These are phyloP conservation scores for Oxyteleia sp. DNA, from an alignment of 2,888 invertebrate species.

Conservation along the genomic window DNA sequence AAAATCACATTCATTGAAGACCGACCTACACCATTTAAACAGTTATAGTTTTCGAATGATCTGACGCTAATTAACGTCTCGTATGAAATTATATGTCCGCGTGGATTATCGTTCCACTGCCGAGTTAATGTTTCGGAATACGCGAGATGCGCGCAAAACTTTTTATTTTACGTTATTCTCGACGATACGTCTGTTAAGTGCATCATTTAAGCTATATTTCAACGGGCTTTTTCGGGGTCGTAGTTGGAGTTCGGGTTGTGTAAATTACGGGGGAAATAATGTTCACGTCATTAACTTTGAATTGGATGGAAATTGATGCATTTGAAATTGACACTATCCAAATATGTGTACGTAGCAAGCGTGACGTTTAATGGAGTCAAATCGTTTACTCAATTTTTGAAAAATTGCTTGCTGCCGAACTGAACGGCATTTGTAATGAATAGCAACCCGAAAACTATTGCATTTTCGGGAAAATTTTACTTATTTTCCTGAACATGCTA, in stretches of 20 bases:
- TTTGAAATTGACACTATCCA: slow-evolving; percentile 37
- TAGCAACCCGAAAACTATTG: background rate
- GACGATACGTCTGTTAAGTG: slow-evolving; percentile 30
- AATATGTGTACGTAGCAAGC: slow-evolving; percentile 1
- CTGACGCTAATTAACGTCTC: slow-evolving; percentile 31
- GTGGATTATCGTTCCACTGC: slow-evolving; percentile 1
- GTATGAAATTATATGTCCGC: slow-evolving; percentile 8
- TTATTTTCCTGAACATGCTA: no score
- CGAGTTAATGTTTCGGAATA: slow-evolving; percentile 34
- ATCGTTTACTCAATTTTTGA: slow-evolving; percentile 17
- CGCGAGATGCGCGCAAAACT: slow-evolving; percentile 16
- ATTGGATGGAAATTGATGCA: slow-evolving; percentile 40
- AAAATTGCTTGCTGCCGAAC: background rate
- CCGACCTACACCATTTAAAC: background rate
- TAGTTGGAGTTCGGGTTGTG: no score
- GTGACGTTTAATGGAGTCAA: slow-evolving; percentile 24
- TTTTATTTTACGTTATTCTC: slow-evolving; percentile 21
- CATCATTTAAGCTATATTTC: slow-evolving; percentile 37
- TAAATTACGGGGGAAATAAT: no score
- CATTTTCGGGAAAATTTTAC: background rate
- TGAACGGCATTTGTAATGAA: background rate
- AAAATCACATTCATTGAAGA: no score
- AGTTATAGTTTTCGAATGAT: slow-evolving; percentile 1
- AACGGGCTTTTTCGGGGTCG: slow-evolving; percentile 25
- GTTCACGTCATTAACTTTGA: slow-evolving; percentile 42